phyloP scores from a whole-genome alignment of 2,113 vertebrate species.

The Balaeniceps rex region DNA sequence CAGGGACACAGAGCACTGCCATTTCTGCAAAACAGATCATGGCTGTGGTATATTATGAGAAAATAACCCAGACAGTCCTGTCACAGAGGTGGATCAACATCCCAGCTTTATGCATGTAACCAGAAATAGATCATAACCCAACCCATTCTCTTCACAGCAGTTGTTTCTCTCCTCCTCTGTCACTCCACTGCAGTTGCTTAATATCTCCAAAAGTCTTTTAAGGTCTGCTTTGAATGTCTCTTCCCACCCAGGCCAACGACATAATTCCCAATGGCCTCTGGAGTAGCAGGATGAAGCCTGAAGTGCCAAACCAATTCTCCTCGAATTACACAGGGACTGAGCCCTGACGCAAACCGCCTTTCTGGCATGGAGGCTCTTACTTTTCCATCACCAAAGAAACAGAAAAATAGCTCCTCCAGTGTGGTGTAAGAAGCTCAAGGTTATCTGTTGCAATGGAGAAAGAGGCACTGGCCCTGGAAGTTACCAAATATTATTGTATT shows the following conservation, averaged over 20 bases:
- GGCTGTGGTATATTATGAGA: neutral
- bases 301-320: neutral
- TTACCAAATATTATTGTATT: neutral
- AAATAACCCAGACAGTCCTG: neutral
- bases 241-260: neutral
- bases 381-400: neutral
- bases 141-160: neutral
- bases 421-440: neutral
- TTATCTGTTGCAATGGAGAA: neutral
- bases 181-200: neutral
- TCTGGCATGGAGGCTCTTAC: neutral
- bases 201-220: neutral
- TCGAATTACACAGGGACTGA: neutral
- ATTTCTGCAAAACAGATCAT: neutral
- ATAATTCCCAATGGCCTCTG: neutral
- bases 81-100: neutral
- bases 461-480: neutral
- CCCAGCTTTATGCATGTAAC: neutral
- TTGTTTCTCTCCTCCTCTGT: neutral
- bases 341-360: neutral
- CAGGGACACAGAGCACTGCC: neutral
- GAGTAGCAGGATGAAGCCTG: neutral
- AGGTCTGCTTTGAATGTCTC: neutral
- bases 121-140: neutral
- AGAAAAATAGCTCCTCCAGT: neutral